Base-by-base conservation (phyloP, 2,113 vertebrate genomes). In the Gnathonemus longibarbis region DNA sequence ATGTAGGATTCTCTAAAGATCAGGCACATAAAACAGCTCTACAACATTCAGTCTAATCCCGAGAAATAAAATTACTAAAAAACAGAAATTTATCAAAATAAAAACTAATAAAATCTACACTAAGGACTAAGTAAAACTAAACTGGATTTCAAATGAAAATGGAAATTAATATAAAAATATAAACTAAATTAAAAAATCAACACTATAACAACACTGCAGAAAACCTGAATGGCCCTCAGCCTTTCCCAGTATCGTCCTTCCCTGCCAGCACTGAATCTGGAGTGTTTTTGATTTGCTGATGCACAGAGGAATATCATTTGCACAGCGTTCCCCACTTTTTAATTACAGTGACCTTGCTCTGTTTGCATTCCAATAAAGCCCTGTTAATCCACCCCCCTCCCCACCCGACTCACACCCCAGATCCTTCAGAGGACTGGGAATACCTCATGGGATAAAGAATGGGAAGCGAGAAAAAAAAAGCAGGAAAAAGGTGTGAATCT, bases 401-500 rank as follows among this genome's bases (percentile, higher is more conserved):
- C 48, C 48, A 62, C 45, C 42, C 87, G 70, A 42, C 66, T 35
- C 85, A 92, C 35, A 88, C 31, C 49, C 89, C 46, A n/a, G 49
- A 56, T 84, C 39, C 39, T 52, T 88, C 17, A 13, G 21, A 89
- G 88, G 27, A 89, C 92, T 77, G 42, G 88, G 87, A 90, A 91
- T 91, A 91, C 90, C 89, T 92, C 90, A 90, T 90, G 92, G 91
- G 89, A 92, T 66, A 88, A 50, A 85, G 90, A 89, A 17, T 35
- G 91, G 92, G 91, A 83, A 24, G 56, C 9, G 17, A 39, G 19
- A 3, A 45, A 45, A 62, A 90, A 89, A 52, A 88, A 24, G 89
- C 17, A 88, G 85, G 89, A 74, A 15, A 74, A 74, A 35, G 49
- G 89, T 62, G 89, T 89, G 91, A 91, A 95, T 96, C 94, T 92